Percentiles rank a stretch among this genome's conserved stretches.
Evolutionary conservation across 2,797 vertebrate genomes (phyloP).

Genomic region (Fistularia tabacaria): DNA sequence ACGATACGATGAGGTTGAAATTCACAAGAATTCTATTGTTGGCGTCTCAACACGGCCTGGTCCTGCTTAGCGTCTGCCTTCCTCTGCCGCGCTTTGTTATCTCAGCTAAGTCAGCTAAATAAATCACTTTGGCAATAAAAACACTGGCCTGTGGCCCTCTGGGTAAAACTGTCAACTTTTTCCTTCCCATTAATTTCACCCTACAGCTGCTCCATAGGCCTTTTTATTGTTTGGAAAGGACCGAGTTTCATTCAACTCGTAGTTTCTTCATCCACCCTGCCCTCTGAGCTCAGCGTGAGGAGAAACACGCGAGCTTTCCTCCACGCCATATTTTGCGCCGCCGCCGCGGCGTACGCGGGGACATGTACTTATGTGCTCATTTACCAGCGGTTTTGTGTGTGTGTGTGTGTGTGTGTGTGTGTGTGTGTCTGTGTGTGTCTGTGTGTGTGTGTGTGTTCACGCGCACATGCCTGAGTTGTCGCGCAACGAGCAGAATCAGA

Average conservation of each 20-base stretch:
- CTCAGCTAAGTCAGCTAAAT: slow-evolving; percentile 13
- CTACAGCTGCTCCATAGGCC: slow-evolving; percentile 14
- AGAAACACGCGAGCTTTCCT: slow-evolving; percentile 32
- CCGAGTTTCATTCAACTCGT: slow-evolving; percentile 54
- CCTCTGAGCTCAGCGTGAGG: slow-evolving; percentile 57
- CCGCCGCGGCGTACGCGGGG: background rate
- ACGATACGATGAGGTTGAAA: background rate
- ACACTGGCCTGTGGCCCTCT: slow-evolving; percentile 9
- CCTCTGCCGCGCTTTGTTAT: background rate
- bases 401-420: slow-evolving; percentile 7
- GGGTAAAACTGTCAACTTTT: slow-evolving; percentile 39
- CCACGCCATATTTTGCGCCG: slow-evolving; percentile 8
- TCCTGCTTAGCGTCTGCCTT: background rate
- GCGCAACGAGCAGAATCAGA: slow-evolving; percentile 67
- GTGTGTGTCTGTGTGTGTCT: slow-evolving; percentile 2
- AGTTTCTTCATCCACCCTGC: slow-evolving; percentile 44
- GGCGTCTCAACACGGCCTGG: background rate
- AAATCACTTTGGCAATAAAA: slow-evolving; percentile 32
- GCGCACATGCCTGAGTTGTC: slow-evolving; percentile 21
- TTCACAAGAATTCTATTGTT: slow-evolving; percentile 35
- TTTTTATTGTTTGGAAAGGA: slow-evolving; percentile 58
- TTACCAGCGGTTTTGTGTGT: slow-evolving; percentile 6
- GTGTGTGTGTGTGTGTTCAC: slow-evolving; percentile 3
- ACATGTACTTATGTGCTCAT: slow-evolving; percentile 15
- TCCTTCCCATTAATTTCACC: slow-evolving; percentile 23